These are phyloP conservation scores for Agrilus mali DNA, from an alignment of 2,888 invertebrate species.

Conservation along the genomic window DNA sequence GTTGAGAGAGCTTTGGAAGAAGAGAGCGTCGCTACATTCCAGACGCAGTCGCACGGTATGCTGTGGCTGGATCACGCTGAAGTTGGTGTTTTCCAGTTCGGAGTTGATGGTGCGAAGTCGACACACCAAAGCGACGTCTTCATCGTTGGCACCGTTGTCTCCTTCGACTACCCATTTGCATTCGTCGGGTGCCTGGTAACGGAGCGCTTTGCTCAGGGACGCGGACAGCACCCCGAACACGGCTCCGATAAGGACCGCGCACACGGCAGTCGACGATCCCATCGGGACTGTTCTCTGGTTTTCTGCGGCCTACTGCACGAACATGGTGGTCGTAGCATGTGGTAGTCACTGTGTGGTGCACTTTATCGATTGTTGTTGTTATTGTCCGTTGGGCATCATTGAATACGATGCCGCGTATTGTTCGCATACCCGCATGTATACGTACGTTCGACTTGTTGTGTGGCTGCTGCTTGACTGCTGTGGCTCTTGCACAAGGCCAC, in stretches of 20 bases:
- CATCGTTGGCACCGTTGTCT: conserved; percentile 48
- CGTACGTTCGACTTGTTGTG: conserved; percentile 45
- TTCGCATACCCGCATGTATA: conserved; percentile 27
- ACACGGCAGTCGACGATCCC: conserved; percentile 44
- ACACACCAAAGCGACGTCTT: conserved; percentile 60
- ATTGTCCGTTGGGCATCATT: neutral
- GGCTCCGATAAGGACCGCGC: conserved; percentile 45
- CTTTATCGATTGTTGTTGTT: neutral
- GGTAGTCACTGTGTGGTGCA: too few species aligned
- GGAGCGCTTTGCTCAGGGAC: conserved; percentile 45
- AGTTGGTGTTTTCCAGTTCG: conserved; percentile 70
- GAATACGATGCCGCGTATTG: conserved; percentile 27
- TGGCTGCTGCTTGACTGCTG: conserved; percentile 43
- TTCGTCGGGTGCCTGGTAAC: conserved; percentile 71
- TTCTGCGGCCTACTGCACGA: neutral
- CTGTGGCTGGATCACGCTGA: conserved; percentile 72
- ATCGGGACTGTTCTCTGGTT: conserved; percentile 17
- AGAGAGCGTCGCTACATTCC: conserved; percentile 68
- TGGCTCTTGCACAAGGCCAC: conserved; percentile 33
- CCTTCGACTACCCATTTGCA: conserved; percentile 65
- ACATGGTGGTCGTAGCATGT: too few species aligned
- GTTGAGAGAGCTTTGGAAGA: conserved; percentile 67
- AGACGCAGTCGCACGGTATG: conserved; percentile 63
- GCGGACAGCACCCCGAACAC: conserved; percentile 47
- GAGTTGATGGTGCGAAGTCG: conserved; percentile 66